Percentiles rank a stretch among this genome's conserved stretches.
Evolutionary conservation across 2,888 invertebrate genomes (phyloP).

Genomic region (Exocentrus adspersus): DNA sequence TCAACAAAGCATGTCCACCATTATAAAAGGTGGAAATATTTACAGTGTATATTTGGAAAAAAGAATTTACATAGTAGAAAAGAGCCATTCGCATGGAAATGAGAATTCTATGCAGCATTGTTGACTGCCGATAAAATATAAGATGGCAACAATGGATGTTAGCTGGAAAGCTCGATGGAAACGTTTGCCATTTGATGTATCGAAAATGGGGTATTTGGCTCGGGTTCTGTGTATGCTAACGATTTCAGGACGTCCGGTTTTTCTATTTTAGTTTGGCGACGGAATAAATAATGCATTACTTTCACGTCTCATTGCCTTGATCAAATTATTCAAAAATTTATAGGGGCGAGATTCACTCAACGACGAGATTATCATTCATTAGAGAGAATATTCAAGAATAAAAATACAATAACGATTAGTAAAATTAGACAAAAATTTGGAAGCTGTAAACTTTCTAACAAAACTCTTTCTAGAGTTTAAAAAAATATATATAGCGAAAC

Average conservation of each 20-base stretch:
- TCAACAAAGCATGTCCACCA: slow-evolving; percentile 56
- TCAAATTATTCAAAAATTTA: slow-evolving; percentile 35
- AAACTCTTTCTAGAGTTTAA: too few relatives aligned
- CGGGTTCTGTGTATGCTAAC: slow-evolving; percentile 58
- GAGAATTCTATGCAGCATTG: slow-evolving; percentile 60
- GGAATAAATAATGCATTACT: slow-evolving; percentile 61
- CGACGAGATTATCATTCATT: too few relatives aligned
- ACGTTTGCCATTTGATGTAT: slow-evolving; percentile 57
- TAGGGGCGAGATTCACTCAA: neutral
- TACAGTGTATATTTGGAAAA: slow-evolving; percentile 60
- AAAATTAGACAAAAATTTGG: too few relatives aligned
- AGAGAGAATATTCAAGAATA: too few relatives aligned
- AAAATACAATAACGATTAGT: too few relatives aligned
- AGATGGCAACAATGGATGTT: slow-evolving; percentile 63
- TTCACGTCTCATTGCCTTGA: slow-evolving; percentile 52
- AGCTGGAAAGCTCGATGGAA: slow-evolving; percentile 52
- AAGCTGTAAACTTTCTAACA: too few relatives aligned
- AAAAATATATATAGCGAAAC: too few relatives aligned
- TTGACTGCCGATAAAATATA: slow-evolving; percentile 64
- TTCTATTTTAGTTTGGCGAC: slow-evolving; percentile 59
- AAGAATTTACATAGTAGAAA: slow-evolving; percentile 63
- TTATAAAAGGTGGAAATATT: slow-evolving; percentile 62
- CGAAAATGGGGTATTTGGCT: slow-evolving; percentile 59
- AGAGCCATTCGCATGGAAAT: slow-evolving; percentile 64
- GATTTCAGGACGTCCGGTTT: slow-evolving; percentile 62